Conservation (phyloP, 2,888 invertebrate species). For the Gymnoscelis rufifasciata region DNA sequence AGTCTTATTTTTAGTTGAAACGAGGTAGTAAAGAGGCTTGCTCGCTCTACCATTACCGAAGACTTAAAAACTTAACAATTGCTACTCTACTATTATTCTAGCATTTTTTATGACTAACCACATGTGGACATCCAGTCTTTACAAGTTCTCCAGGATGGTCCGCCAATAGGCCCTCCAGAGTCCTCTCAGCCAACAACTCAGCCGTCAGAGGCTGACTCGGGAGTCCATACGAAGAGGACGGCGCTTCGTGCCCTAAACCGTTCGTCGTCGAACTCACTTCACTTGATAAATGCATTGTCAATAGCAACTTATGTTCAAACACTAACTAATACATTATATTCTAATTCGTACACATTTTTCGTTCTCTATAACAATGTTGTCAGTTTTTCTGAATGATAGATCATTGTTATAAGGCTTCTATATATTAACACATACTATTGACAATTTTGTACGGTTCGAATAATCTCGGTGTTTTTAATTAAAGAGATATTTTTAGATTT, state of each 20-base stretch:
- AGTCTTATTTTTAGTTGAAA: no score
- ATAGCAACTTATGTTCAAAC: no score
- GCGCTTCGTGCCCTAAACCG: constrained; percentile 71
- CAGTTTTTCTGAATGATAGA: no score
- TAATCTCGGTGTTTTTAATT: no score
- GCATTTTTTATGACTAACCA: constrained; percentile 76
- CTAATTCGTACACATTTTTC: neutral
- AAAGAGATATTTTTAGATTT: no score
- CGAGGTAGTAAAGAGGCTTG: no score
- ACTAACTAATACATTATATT: neutral
- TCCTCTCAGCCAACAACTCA: constrained; percentile 89
- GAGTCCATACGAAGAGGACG: constrained; percentile 67
- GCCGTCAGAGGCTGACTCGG: constrained; percentile 85
- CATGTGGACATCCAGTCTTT: constrained; percentile 96
- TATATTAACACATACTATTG: neutral
- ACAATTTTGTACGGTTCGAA: no score
- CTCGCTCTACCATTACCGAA: no score
- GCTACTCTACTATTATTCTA: no score
- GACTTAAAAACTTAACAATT: no score
- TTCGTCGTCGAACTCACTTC: constrained; percentile 87
- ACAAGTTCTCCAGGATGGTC: constrained; percentile 96
- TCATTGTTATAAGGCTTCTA: no score
- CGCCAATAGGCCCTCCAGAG: constrained; percentile 89
- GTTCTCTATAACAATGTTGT: no score
- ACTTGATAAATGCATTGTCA: constrained; percentile 86